These are phyloP conservation scores for Megaceryle maxima DNA, from an alignment of 2,113 vertebrate species.

Conservation along the genomic window DNA sequence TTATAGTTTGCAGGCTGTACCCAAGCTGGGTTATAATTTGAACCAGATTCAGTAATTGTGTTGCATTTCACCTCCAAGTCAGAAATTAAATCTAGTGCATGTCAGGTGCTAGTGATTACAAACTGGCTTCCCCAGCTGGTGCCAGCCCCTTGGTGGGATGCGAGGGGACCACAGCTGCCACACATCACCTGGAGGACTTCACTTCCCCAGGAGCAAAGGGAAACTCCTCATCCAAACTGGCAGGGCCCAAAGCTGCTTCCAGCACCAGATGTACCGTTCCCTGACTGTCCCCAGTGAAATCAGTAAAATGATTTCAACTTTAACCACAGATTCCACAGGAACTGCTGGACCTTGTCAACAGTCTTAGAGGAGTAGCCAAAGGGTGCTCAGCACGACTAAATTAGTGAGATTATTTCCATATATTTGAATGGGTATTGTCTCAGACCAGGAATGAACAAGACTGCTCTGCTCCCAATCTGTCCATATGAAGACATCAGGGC, in stretches of 20 bases:
- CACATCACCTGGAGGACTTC: rapidly evolving
- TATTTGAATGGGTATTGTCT: constrained; percentile 52
- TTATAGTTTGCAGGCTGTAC: not conserved
- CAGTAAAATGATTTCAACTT: not conserved
- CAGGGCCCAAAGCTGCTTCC: not conserved
- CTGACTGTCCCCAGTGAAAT: not conserved
- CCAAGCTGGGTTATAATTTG: not conserved
- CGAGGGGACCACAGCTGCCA: not conserved
- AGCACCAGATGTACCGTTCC: not conserved
- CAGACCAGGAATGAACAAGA: constrained; percentile 35
- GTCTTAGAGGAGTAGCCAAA: not conserved
- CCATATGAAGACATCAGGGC: rapidly evolving
- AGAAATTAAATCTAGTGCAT: not conserved
- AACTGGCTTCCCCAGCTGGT: not conserved
- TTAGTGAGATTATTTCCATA: not conserved
- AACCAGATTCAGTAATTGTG: not conserved
- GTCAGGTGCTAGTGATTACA: not conserved
- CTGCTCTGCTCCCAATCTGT: not conserved
- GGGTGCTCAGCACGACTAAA: not conserved
- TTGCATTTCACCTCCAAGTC: not conserved
- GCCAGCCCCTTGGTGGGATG: rapidly evolving
- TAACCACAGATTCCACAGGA: not conserved
- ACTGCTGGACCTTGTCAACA: constrained; percentile 18
- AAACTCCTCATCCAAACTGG: not conserved
- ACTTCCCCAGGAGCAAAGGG: not conserved